Conservation (phyloP, 2,797 vertebrate genomes). For the Picus viridis region DNA sequence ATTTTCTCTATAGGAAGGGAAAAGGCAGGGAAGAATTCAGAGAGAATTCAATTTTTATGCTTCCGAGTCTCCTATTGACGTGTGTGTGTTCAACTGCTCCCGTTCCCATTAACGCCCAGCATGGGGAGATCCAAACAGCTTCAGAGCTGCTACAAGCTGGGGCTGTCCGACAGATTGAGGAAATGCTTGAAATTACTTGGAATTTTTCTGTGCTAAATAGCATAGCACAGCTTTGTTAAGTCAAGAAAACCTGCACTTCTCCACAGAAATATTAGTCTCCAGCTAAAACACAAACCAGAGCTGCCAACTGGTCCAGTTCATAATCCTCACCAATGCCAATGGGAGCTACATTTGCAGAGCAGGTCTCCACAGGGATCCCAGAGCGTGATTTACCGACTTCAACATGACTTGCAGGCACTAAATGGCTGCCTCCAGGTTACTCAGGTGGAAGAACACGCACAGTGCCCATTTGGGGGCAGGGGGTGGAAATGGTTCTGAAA, state of each 20-base stretch:
- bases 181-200: not conserved
- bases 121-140: not conserved
- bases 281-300: not conserved
- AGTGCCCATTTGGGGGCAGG: not conserved
- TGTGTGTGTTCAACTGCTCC: not conserved
- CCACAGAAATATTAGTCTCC: not conserved
- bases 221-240: not conserved
- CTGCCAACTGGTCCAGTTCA: not conserved
- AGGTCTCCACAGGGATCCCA: not conserved
- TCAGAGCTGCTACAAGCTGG: not conserved
- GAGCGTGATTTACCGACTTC: not conserved
- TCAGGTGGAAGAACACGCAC: conserved; percentile 5
- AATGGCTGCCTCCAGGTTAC: not conserved
- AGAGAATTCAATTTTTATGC: conserved; percentile 40
- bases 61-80: not conserved
- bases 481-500: not conserved
- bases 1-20: conserved; percentile 46
- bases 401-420: not conserved
- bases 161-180: not conserved
- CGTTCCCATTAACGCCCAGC: conserved; percentile 11
- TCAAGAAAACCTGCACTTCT: not conserved
- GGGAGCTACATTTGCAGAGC: not conserved
- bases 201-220: not conserved
- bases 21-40: conserved; percentile 35
- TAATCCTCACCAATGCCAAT: not conserved